Evolutionary conservation across 1,140 invertebrate genomes (phyloP).

Genomic region (Gyrodactylus salaris): DNA sequence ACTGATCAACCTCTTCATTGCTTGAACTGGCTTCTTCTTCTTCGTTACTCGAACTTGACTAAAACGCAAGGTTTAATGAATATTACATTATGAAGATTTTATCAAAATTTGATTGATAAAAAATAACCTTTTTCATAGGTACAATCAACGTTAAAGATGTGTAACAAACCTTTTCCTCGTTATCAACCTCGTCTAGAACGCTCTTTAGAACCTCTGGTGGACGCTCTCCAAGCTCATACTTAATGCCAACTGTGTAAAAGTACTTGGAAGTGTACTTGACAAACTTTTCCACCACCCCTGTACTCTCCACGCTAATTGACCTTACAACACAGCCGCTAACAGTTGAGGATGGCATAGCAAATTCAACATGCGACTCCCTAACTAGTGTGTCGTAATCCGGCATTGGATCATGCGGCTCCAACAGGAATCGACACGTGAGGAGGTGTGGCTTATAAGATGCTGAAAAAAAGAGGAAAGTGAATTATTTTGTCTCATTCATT

Average conservation of each 20-base stretch:
- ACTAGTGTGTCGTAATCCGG: not conserved
- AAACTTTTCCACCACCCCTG: not conserved
- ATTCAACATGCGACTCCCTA: not conserved
- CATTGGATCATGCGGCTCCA: constrained; percentile 1
- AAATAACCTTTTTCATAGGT: not conserved
- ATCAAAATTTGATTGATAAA: too few relatives aligned
- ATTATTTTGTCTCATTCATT: too few relatives aligned
- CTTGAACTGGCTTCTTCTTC: not conserved
- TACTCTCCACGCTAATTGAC: constrained; percentile 2
- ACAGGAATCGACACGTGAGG: constrained; percentile 1
- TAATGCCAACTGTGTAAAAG: not conserved
- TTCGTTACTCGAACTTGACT: not conserved
- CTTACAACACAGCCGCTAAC: not conserved
- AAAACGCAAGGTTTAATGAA: too few relatives aligned
- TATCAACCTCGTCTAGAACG: not conserved
- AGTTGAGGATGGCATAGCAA: constrained; percentile 4
- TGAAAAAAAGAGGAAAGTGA: not conserved
- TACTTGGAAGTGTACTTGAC: constrained; percentile 2
- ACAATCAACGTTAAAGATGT: not conserved
- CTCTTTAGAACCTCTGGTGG: not conserved
- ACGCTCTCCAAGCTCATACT: not conserved
- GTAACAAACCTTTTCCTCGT: not conserved
- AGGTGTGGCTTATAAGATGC: constrained; percentile 4
- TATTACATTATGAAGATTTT: too few relatives aligned
- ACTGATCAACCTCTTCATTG: not conserved